These are phyloP conservation scores for Agonopterix arenella DNA, from an alignment of 2,888 invertebrate genomes.

Conservation along the genomic window DNA sequence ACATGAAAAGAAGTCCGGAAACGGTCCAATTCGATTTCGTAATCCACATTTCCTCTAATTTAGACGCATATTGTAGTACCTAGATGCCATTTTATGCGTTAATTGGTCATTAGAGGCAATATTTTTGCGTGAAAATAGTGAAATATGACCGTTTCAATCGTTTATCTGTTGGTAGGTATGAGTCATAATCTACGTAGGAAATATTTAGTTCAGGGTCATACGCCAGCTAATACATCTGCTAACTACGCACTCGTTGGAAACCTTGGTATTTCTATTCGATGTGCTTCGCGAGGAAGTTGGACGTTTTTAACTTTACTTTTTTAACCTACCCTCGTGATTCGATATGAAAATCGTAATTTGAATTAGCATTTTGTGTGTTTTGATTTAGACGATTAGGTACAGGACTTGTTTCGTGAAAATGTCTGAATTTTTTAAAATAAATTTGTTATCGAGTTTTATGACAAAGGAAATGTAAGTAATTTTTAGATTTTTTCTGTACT, in stretches of 20 bases:
- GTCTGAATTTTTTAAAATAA: no score
- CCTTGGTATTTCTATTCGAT: constrained; percentile 2
- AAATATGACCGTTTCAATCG: neutral
- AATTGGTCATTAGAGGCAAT: neutral
- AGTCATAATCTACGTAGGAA: constrained; percentile 21
- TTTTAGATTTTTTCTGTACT: no score
- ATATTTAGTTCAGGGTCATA: constrained; percentile 17
- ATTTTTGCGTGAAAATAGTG: neutral
- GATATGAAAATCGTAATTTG: no score
- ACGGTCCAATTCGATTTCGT: constrained; percentile 13
- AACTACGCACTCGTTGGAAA: constrained; percentile 14
- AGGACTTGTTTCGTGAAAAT: no score
- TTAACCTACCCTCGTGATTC: no score
- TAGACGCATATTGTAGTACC: neutral
- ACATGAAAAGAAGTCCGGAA: constrained; percentile 14
- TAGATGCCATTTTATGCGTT: neutral
- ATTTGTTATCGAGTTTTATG: no score
- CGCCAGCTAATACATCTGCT: constrained; percentile 7
- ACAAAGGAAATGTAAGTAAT: no score
- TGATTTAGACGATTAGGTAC: no score
- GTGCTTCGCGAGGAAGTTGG: neutral
- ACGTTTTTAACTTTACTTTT: neutral
- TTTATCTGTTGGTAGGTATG: constrained; percentile 15
- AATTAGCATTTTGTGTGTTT: no score
- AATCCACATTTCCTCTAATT: constrained; percentile 7